Conservation (phyloP, 2,113 vertebrate species). For the Psittacula cyanocephala region DNA sequence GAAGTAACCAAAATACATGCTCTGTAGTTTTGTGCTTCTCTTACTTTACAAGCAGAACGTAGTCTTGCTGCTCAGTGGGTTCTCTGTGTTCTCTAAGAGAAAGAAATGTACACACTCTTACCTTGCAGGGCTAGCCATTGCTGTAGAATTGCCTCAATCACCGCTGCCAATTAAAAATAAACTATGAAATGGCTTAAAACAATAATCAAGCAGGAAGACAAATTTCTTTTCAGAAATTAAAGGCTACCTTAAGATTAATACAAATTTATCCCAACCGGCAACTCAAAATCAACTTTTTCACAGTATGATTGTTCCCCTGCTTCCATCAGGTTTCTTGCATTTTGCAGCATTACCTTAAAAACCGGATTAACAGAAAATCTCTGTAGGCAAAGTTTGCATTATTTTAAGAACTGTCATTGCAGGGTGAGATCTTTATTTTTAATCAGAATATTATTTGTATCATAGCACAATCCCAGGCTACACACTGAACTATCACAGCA, state of each 20-base stretch:
- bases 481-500: neutral
- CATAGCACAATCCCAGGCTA: neutral
- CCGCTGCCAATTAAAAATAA: neutral
- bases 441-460: neutral
- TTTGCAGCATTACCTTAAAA: neutral
- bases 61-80: accelerated
- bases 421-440: neutral
- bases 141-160: accelerated
- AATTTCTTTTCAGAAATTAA: neutral
- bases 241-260: neutral
- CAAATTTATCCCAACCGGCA: neutral
- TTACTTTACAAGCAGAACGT: neutral
- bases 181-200: neutral
- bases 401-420: neutral
- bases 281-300: neutral
- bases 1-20: neutral
- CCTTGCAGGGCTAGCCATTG: too few species aligned
- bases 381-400: neutral
- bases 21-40: too few species aligned
- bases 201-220: neutral
- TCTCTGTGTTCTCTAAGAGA: accelerated
- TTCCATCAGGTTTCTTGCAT: neutral
- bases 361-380: neutral
- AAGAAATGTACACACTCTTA: accelerated
- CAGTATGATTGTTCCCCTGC: neutral